Conservation (phyloP, 2,797 vertebrate species). For the Anguilla marmorata region DNA sequence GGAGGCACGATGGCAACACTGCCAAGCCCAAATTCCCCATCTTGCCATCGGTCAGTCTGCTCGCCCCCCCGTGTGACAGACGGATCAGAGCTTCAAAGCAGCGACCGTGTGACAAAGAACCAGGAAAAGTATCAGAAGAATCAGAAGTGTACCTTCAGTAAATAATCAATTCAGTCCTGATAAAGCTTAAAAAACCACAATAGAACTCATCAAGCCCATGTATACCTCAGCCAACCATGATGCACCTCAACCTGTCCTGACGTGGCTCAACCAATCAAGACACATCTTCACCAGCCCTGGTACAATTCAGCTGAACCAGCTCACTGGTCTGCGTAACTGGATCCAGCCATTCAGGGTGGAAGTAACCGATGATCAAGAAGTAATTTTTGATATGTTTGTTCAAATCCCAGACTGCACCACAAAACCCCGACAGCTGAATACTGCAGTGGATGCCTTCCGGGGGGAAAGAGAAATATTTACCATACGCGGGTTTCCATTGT, state of each 20-base stretch:
- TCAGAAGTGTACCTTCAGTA: not conserved
- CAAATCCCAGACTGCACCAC: not conserved
- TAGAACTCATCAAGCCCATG: not conserved
- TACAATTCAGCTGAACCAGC: not conserved
- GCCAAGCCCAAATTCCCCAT: not conserved
- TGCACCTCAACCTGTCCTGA: not conserved
- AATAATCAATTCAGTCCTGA: not conserved
- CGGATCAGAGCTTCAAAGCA: not conserved
- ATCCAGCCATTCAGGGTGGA: not conserved
- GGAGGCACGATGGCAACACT: not conserved
- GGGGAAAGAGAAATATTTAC: not conserved
- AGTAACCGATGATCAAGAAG: too few species aligned
- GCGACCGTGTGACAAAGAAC: not conserved
- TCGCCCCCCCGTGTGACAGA: not conserved
- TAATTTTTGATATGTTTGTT: not conserved
- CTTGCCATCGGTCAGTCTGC: not conserved
- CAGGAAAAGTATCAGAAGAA: not conserved
- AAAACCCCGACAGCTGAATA: not conserved
- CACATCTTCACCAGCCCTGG: conserved; percentile 2
- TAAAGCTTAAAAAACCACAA: not conserved
- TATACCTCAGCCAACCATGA: not conserved
- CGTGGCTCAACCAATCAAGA: not conserved
- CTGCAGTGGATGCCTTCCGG: not conserved
- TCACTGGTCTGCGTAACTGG: not conserved
- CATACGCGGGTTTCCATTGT: too few species aligned